These are phyloP conservation scores for Philonicus albiceps DNA, from an alignment of 2,888 invertebrate genomes.

Conservation along the genomic window DNA sequence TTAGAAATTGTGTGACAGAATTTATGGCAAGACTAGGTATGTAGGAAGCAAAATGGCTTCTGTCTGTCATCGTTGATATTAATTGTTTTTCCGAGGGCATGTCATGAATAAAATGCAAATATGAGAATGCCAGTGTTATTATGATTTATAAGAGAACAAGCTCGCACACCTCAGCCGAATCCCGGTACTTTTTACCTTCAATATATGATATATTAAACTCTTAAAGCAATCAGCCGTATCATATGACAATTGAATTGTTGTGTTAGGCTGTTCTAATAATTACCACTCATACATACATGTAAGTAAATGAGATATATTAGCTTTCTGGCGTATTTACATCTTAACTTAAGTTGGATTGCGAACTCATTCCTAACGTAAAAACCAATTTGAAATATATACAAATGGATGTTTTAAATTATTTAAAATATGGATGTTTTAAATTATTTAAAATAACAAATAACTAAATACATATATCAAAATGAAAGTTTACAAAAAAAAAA, in stretches of 20 bases:
- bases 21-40: too few relatives aligned
- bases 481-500: too few relatives aligned
- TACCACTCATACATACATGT: constrained; percentile 2
- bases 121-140: constrained; percentile 2
- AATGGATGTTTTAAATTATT: too few relatives aligned
- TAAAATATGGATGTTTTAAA: too few relatives aligned
- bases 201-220: constrained; percentile 28
- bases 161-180: background rate
- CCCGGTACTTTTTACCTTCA: background rate
- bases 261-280: constrained; percentile 3
- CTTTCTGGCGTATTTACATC: too few relatives aligned
- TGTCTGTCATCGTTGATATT: constrained; percentile 34
- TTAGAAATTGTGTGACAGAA: too few relatives aligned
- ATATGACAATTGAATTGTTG: constrained; percentile 26
- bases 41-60: constrained; percentile 31
- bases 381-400: too few relatives aligned
- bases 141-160: background rate
- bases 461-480: too few relatives aligned
- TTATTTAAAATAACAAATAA: too few relatives aligned
- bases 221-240: constrained; percentile 29
- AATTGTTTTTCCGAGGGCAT: constrained; percentile 15
- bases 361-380: too few relatives aligned
- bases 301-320: constrained; percentile 26
- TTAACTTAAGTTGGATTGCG: too few relatives aligned
- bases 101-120: constrained; percentile 34